Evolutionary conservation across 2,113 vertebrate genomes (phyloP), one percentile per base, ranked within the genome.

Genomic region (Phycodurus eques): DNA sequence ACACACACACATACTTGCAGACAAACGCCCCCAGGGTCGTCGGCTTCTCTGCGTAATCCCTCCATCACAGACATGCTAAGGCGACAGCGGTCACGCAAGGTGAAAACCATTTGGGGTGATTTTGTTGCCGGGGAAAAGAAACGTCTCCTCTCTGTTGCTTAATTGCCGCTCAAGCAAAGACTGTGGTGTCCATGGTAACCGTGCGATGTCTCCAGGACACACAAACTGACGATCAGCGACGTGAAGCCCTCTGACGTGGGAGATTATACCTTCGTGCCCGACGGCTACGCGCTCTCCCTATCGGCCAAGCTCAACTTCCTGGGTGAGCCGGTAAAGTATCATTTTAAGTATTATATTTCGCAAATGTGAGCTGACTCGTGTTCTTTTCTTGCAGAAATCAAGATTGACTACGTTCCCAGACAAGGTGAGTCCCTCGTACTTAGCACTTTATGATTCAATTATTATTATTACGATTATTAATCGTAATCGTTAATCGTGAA

Each of bases 261-360:
- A 2, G 95, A 96, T 76, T 98, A 98, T 72, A 94, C 92, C 0
- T 98, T 98, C 9, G 84, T 98, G 62, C 96, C 96, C 0, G 94
- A 96, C 0, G 95, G 95, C 66, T 93, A 94, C 0, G 95, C 95
- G 0, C 62, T 97, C 57, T 93, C 94, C 5, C 91, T 97, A 3
- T 97, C 95, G 0, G 95, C 95, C 64, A 96, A 96, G 77, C 95
- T 97, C 81, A 96, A 96, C 91, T 96, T 97, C 87, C 75, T 97
- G 80, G 96, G 96, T 97, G 80, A 90, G 80, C 2, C 22, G 14
- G 15, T 17, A 47, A 44, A 17, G 33, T 0, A 14, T 7, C 14
- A 22, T 9, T 31, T 47, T 5, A 59, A 59, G 11, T 6, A 14
- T 59, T 8, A 2, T 0, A 14, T 62, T 33, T 49, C 35, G 39